phyloP scores from a whole-genome alignment of 2,797 vertebrate species.

The Melanogrammus aeglefinus region DNA sequence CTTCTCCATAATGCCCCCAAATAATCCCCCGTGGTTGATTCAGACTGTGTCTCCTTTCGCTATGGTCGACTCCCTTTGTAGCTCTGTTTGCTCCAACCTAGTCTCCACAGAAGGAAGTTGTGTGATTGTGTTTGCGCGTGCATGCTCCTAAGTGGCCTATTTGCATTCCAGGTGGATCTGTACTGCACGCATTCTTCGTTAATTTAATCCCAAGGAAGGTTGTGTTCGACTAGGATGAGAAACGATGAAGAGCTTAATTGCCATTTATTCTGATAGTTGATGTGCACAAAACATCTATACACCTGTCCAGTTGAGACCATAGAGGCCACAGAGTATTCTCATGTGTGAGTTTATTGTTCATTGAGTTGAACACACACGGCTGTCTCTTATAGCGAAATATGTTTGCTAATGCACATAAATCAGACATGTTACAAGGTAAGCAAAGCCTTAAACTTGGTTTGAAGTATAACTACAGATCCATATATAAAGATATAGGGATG shows the following conservation, averaged over 20 bases:
- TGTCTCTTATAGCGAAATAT: background rate
- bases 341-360: background rate
- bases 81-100: slow-evolving; percentile 32
- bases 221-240: slow-evolving; percentile 27
- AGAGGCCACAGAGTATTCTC: slow-evolving; percentile 12
- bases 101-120: slow-evolving; percentile 40
- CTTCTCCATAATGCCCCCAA: slow-evolving; percentile 46
- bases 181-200: slow-evolving; percentile 26
- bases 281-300: slow-evolving; percentile 29
- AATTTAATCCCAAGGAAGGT: slow-evolving; percentile 21
- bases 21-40: slow-evolving; percentile 60
- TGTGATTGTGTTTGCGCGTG: slow-evolving; percentile 14
- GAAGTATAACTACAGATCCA: background rate
- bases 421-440: background rate
- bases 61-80: slow-evolving; percentile 42
- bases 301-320: slow-evolving; percentile 43
- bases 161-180: slow-evolving; percentile 18
- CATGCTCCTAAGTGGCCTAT: slow-evolving; percentile 22
- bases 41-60: slow-evolving; percentile 48
- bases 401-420: slow-evolving; percentile 7
- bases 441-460: background rate
- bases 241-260: slow-evolving; percentile 11
- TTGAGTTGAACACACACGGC: slow-evolving; percentile 4
- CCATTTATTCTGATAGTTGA: slow-evolving; percentile 16
- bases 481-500: background rate